These are phyloP conservation scores for Meloidogyne exigua DNA, from an alignment of 1,140 invertebrate species.

Conservation along the genomic window DNA sequence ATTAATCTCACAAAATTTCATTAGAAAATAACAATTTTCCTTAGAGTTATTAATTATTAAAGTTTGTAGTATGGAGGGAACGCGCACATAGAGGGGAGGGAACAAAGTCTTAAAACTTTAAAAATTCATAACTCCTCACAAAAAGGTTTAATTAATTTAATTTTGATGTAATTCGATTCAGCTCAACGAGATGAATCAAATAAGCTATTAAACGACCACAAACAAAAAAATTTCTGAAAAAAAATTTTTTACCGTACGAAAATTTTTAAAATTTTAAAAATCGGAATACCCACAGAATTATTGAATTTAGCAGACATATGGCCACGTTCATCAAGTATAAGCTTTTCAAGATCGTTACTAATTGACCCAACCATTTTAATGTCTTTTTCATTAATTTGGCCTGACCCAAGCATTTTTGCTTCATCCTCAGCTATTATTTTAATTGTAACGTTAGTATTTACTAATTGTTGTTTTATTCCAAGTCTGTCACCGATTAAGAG, in stretches of 20 bases:
- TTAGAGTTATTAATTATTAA: too few relatives aligned
- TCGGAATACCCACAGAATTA: conserved; percentile 51
- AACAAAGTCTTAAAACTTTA: too few relatives aligned
- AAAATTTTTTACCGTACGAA: too few relatives aligned
- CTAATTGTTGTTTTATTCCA: conserved; percentile 63
- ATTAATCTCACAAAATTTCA: neutral
- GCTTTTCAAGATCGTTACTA: conserved; percentile 63
- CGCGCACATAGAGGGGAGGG: neutral
- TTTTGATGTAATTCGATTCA: too few relatives aligned
- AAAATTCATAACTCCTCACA: too few relatives aligned
- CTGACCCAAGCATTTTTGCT: conserved; percentile 47
- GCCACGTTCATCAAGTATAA: conserved; percentile 60
- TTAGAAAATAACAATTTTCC: too few relatives aligned
- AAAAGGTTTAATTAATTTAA: too few relatives aligned
- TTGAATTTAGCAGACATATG: conserved; percentile 63
- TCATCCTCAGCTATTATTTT: conserved; percentile 64
- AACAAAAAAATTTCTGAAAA: too few relatives aligned
- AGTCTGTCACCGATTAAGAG: conserved; percentile 61
- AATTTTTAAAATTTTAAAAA: neutral
- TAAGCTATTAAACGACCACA: too few relatives aligned
- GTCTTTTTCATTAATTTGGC: conserved; percentile 55
- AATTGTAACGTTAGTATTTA: conserved; percentile 61
- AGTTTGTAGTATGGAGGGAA: neutral
- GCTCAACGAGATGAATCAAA: too few relatives aligned
- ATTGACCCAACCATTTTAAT: conserved; percentile 61